A percentile compares a stretch with the other conserved stretches of the same genome.
Evolutionary conservation across 2,797 vertebrate genomes (phyloP).

Genomic region (Vultur gryphus): DNA sequence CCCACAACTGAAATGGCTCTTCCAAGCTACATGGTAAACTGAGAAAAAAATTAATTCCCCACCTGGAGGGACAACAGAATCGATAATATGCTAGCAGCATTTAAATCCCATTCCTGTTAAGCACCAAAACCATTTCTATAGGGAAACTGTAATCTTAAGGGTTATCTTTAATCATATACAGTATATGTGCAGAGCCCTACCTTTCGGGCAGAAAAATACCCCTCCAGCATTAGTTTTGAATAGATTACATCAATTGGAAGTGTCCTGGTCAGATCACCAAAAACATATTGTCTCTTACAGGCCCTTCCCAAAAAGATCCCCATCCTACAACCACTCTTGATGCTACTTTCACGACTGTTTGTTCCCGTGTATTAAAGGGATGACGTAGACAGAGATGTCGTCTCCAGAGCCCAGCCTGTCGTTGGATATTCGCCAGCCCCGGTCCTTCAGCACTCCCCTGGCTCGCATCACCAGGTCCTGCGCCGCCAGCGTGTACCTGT

Average conservation of each 20-base stretch:
- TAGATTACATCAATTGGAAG: conserved; percentile 18
- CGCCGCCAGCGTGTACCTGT: conserved; percentile 94
- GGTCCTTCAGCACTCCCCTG: conserved; percentile 90
- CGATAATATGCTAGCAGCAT: conserved; percentile 67
- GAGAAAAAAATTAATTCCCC: conserved; percentile 47
- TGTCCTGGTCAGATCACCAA: conserved; percentile 15
- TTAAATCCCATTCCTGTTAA: conserved; percentile 60
- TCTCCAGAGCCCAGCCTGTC: conserved; percentile 95
- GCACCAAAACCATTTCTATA: conserved; percentile 68
- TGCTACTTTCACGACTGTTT: conserved; percentile 75
- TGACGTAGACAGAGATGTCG: conserved; percentile 97
- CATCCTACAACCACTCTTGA: not conserved
- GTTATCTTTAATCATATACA: conserved; percentile 60
- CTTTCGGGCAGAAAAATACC: conserved; percentile 38
- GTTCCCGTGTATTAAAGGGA: conserved; percentile 90
- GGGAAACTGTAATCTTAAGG: conserved; percentile 55
- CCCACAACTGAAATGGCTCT: conserved; percentile 49
- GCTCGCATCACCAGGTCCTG: conserved; percentile 97
- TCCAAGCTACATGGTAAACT: conserved; percentile 60
- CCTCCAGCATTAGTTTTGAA: conserved; percentile 45
- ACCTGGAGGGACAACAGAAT: conserved; percentile 45
- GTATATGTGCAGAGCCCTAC: conserved; percentile 54
- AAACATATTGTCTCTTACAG: not conserved
- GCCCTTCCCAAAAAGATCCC: conserved; percentile 3
- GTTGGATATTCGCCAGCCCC: conserved; percentile 94